Conservation (phyloP, 2,113 vertebrate species). For the Grallaria varia region DNA sequence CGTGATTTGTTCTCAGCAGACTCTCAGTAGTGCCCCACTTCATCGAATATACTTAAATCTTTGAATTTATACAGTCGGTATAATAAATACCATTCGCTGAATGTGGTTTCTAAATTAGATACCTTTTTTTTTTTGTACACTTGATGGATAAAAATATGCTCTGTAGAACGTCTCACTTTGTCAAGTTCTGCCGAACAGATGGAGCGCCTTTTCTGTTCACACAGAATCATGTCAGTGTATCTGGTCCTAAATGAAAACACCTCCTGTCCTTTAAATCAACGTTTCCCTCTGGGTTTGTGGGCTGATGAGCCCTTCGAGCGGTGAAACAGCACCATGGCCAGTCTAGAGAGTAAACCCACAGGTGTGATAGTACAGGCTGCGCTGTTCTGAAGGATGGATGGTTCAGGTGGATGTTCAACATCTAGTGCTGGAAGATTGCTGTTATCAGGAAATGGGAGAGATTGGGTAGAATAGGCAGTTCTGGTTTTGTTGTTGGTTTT, state of each 20-base stretch:
- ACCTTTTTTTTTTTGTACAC: not conserved
- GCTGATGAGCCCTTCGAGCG: not conserved
- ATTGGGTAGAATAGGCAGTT: not conserved
- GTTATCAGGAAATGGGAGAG: not conserved
- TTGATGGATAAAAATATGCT: not conserved
- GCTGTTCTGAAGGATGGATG: not conserved
- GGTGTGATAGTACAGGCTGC: not conserved
- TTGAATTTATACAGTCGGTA: not conserved
- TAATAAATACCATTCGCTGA: not conserved
- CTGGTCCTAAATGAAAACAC: not conserved
- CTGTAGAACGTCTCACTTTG: not conserved
- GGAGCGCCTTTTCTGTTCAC: not conserved
- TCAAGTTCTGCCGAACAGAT: not conserved
- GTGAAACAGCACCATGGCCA: not conserved
- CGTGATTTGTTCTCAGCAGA: not conserved
- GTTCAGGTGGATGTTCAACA: not conserved
- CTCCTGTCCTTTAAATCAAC: not conserved
- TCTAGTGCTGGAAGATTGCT: not conserved
- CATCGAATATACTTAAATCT: not conserved
- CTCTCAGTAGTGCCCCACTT: not conserved
- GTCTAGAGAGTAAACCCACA: not conserved
- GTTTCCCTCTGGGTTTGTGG: not conserved
- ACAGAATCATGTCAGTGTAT: not conserved
- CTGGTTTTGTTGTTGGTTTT: not conserved
- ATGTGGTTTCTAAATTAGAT: constrained; percentile 2